A percentile compares a stretch with the other conserved stretches of the same genome.
Conservation (phyloP, 2,797 vertebrate genomes). For the Halcyon leucocephala region DNA sequence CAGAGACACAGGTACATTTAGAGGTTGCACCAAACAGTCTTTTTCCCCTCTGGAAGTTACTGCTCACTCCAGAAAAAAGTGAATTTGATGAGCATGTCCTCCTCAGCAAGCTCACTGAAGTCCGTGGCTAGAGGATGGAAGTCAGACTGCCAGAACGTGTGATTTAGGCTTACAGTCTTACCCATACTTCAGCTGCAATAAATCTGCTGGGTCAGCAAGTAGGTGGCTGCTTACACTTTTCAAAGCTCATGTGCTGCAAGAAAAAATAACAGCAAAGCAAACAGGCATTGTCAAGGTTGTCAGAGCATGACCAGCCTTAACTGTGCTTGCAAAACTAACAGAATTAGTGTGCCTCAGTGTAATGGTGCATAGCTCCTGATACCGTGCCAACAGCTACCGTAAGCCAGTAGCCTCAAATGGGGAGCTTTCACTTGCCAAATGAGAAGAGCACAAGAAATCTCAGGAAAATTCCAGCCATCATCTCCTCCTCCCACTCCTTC, state of each 20-base stretch:
- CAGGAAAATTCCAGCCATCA: not conserved
- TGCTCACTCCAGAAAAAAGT: not conserved
- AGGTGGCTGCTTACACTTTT: not conserved
- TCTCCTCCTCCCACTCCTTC: not conserved
- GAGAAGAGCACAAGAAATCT: not conserved
- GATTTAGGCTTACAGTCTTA: not conserved
- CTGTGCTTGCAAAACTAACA: constrained; percentile 1
- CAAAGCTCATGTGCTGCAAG: not conserved
- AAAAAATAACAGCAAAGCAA: constrained; percentile 2
- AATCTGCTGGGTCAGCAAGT: not conserved
- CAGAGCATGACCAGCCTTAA: not conserved
- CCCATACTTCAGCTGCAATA: not conserved
- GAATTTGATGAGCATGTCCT: not conserved
- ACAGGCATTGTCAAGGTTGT: not conserved
- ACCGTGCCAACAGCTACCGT: not conserved
- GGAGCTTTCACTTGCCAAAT: not conserved
- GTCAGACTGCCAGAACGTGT: not conserved
- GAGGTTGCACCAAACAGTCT: not conserved
- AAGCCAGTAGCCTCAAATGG: not conserved
- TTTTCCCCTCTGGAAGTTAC: not conserved
- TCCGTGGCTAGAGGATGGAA: rapidly evolving
- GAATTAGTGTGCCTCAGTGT: not conserved
- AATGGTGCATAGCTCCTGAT: not conserved
- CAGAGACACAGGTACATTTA: not conserved
- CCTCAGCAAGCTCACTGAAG: not conserved